These are phyloP conservation scores for Himantopus leucocephalus DNA, from an alignment of 2,113 vertebrate species.

Conservation along the genomic window DNA sequence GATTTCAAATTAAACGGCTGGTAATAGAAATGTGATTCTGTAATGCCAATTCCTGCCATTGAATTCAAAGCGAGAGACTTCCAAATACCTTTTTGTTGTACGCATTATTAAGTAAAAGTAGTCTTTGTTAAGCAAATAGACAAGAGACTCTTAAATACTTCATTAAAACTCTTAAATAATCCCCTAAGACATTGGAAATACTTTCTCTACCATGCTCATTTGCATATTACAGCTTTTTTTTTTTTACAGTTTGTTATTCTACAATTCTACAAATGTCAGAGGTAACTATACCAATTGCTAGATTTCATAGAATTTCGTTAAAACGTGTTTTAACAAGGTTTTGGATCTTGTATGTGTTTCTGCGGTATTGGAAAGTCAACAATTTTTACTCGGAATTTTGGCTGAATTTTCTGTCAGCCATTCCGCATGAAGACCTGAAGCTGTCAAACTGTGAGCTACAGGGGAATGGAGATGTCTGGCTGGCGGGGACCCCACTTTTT, in stretches of 20 bases:
- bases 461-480: not conserved
- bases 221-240: not conserved
- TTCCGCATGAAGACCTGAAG: not conserved
- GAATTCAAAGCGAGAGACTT: not conserved
- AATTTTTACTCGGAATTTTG: not conserved
- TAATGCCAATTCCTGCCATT: not conserved
- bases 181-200: not conserved
- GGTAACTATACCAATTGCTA: not conserved
- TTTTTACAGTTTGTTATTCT: not conserved
- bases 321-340: not conserved
- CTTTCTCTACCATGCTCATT: not conserved
- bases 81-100: not conserved
- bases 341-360: not conserved
- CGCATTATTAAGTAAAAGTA: not conserved
- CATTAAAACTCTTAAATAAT: not conserved
- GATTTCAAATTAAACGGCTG: constrained; percentile 12
- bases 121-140: constrained; percentile 4
- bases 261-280: not conserved
- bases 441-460: not conserved
- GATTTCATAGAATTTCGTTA: not conserved
- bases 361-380: not conserved
- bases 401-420: not conserved
- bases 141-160: not conserved
- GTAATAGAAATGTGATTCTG: not conserved
- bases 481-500: not conserved